phyloP scores from a whole-genome alignment of 2,797 vertebrate genomes.

The Neoniphon sammara region DNA sequence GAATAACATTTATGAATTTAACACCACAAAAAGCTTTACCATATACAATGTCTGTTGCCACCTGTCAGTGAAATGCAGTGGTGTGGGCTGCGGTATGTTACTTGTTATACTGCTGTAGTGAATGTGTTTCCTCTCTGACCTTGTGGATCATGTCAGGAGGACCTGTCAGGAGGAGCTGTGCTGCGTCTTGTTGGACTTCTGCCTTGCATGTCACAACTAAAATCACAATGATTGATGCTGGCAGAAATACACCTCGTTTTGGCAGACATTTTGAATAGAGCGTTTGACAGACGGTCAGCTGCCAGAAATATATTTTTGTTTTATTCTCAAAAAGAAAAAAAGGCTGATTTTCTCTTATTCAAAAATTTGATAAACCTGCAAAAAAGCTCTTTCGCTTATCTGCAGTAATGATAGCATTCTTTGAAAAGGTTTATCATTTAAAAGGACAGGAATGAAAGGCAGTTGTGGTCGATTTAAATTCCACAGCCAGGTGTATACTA shows the following conservation, averaged over 20 bases:
- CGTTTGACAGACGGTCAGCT: slow-evolving; percentile 58
- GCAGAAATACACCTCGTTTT: slow-evolving; percentile 37
- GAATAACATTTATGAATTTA: background rate
- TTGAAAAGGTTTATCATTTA: slow-evolving; percentile 6
- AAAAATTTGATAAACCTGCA: slow-evolving; percentile 5
- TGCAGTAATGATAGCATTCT: slow-evolving; percentile 3
- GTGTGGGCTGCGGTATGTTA: slow-evolving; percentile 7
- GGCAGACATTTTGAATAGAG: slow-evolving; percentile 20
- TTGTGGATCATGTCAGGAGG: slow-evolving; percentile 37
- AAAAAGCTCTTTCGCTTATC: background rate
- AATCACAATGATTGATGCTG: slow-evolving; percentile 50
- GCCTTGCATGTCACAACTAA: slow-evolving; percentile 39
- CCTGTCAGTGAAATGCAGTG: slow-evolving; percentile 10
- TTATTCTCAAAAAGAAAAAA: slow-evolving; percentile 30
- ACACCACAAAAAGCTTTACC: background rate
- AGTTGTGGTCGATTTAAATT: slow-evolving; percentile 20
- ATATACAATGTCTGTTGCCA: slow-evolving; percentile 2
- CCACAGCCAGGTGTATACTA: slow-evolving; percentile 48
- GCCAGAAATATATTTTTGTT: slow-evolving; percentile 26
- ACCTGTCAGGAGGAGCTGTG: slow-evolving; percentile 37
- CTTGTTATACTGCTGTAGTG: slow-evolving; percentile 28
- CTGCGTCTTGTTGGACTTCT: slow-evolving; percentile 41
- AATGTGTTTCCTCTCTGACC: slow-evolving; percentile 43
- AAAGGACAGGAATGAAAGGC: slow-evolving; percentile 14
- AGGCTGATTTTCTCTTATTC: slow-evolving; percentile 13